These are phyloP conservation scores for Meleagris gallopavo DNA, from an alignment of 2,113 vertebrate genomes.

Conservation along the genomic window DNA sequence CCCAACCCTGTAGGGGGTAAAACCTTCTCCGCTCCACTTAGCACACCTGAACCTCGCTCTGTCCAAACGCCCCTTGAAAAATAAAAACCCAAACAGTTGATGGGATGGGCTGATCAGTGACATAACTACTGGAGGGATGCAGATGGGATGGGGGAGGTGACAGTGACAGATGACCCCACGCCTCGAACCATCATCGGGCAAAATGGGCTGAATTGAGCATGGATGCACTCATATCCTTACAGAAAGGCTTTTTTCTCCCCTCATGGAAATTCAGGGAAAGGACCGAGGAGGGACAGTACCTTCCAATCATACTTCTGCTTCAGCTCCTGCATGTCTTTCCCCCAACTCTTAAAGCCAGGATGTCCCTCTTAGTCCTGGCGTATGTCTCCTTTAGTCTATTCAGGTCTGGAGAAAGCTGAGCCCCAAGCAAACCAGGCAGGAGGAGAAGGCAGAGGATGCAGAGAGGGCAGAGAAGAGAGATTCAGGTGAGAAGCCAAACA, in stretches of 20 bases:
- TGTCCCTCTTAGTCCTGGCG: conserved; percentile 90
- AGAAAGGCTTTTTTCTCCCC: accelerated
- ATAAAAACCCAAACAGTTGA: neutral
- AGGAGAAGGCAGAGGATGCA: conserved; percentile 42
- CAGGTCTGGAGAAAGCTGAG: conserved; percentile 92
- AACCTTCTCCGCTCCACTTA: conserved; percentile 24
- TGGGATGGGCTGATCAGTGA: neutral
- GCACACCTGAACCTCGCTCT: neutral
- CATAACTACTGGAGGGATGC: neutral
- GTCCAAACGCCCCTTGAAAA: neutral
- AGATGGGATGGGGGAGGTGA: neutral
- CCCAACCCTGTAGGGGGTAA: neutral
- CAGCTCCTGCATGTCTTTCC: conserved; percentile 85
- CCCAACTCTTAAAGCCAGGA: conserved; percentile 89
- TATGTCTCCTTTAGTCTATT: conserved; percentile 90
- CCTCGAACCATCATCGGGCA: neutral
- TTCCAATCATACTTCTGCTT: conserved; percentile 91
- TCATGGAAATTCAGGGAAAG: neutral
- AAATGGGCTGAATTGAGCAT: neutral
- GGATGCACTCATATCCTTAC: neutral
- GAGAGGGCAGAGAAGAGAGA: conserved; percentile 74
- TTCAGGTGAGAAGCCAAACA: conserved; percentile 71
- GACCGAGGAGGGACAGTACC: conserved; percentile 77
- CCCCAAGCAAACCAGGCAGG: conserved; percentile 65
- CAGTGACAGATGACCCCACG: neutral